Base-by-base conservation (phyloP, 2,113 vertebrate genomes). In the human (Homo sapiens) region DNA sequence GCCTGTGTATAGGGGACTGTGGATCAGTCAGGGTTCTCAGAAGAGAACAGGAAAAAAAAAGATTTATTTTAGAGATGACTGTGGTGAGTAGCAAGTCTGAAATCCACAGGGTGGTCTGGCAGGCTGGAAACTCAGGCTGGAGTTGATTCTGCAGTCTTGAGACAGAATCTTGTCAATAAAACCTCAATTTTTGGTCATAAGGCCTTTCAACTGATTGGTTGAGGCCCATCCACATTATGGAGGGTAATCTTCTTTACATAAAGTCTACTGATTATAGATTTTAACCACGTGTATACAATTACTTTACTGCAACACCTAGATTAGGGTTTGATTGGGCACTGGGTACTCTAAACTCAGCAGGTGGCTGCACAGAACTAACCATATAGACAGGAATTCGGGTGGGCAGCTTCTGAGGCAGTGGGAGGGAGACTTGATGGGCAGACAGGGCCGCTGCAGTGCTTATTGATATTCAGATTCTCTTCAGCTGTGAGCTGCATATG, bases 381-480 rank as follows among this genome's bases (percentile, higher is more conserved):
- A n/a, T 17, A 45, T 32, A 57, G 61, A 18, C 5, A 32, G 76
- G 27, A 70, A 40, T n/a, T 75, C 20, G 6, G 27, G 22, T 4
- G 40, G 61, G 61, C 3, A 32, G 48, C 38, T 73, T 93, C 20
- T 17, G 2, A 64, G 45, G 38, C 5, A 2, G 6, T 25, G 35
- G 50, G n/a, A n/a, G 3, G 1, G 2, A 72, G 68, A 35, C 25
- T 94, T 20, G 38, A 11, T 45, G 14, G 40, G 12, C 9, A n/a
- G 52, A 61, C 5, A 70, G 30, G 23, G 27, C 14, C 17, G 2
- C 3, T 0, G 0, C 14, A 66, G 3, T 0, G 9, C 50, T 48
- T 18, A 20, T 0, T 48, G 20, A 73, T 30, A 8, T 6, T 27
- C 10, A 18, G 25, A 43, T 20, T 57, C 23, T 40, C 57, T 75